Percentiles rank a stretch among this genome's conserved stretches.
These are phyloP conservation scores for Chloropsis hardwickii DNA, from an alignment of 2,113 vertebrate species.

Conservation along the genomic window DNA sequence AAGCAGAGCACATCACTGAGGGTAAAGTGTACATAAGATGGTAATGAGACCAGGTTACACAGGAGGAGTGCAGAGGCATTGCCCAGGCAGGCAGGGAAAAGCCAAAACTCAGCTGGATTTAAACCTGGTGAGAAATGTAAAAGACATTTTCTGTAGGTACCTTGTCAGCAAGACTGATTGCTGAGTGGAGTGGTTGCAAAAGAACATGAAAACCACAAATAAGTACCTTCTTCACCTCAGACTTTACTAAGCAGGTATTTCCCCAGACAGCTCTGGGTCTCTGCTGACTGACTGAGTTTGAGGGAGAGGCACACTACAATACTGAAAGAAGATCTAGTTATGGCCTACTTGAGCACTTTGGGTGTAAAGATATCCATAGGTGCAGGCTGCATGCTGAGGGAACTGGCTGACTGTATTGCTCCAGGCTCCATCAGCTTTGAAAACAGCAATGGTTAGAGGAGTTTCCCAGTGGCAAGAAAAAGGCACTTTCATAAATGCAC, in stretches of 20 bases:
- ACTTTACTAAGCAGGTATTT: neutral
- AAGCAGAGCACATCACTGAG: neutral
- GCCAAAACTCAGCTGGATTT: conserved; percentile 16
- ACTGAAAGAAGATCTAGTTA: neutral
- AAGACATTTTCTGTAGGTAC: neutral
- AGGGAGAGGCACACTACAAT: neutral
- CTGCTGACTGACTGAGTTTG: neutral
- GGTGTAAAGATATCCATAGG: neutral
- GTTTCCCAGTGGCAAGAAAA: neutral
- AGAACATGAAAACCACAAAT: neutral
- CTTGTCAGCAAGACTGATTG: neutral
- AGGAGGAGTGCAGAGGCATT: neutral
- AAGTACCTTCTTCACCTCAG: neutral
- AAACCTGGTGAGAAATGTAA: neutral
- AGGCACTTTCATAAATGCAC: neutral
- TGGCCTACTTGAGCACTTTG: neutral
- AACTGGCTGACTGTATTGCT: neutral
- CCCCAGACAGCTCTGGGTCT: neutral
- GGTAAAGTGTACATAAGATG: neutral
- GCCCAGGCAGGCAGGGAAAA: conserved; percentile 15
- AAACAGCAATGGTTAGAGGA: neutral
- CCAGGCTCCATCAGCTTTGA: neutral
- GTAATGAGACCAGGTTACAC: neutral
- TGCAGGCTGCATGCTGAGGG: neutral
- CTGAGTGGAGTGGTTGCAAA: neutral